These are phyloP conservation scores for Polyommatus icarus DNA, from an alignment of 2,888 invertebrate species.

Conservation along the genomic window DNA sequence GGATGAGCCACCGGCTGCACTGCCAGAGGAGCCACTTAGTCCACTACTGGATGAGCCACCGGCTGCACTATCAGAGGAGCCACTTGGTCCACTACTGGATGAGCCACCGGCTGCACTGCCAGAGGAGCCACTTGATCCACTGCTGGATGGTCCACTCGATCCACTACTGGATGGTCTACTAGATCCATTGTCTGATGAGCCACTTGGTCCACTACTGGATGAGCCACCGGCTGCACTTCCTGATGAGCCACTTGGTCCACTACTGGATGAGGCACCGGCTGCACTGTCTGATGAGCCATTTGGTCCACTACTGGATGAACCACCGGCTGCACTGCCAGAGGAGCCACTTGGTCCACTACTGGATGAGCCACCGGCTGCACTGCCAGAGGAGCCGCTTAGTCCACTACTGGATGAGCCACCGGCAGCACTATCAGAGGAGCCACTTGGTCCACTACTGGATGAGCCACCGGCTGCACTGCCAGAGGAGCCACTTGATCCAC, in stretches of 20 bases:
- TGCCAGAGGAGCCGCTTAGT: slow-evolving; percentile 28
- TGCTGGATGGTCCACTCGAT: background rate
- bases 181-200: background rate
- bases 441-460: slow-evolving; percentile 18
- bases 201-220: background rate
- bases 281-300: background rate
- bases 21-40: no score
- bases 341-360: background rate
- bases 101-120: no score
- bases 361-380: background rate
- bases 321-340: background rate
- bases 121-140: no score
- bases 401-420: background rate
- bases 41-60: background rate
- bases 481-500: background rate
- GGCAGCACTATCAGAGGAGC: background rate
- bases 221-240: background rate
- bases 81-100: no score
- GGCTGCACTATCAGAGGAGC: background rate
- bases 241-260: background rate
- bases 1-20: no score
- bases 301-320: no score
- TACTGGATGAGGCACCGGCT: slow-evolving; percentile 23
- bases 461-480: slow-evolving; percentile 15
- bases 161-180: background rate